Evolutionary conservation across 2,113 vertebrate genomes (phyloP).

Genomic region (Eurystomus gularis): DNA sequence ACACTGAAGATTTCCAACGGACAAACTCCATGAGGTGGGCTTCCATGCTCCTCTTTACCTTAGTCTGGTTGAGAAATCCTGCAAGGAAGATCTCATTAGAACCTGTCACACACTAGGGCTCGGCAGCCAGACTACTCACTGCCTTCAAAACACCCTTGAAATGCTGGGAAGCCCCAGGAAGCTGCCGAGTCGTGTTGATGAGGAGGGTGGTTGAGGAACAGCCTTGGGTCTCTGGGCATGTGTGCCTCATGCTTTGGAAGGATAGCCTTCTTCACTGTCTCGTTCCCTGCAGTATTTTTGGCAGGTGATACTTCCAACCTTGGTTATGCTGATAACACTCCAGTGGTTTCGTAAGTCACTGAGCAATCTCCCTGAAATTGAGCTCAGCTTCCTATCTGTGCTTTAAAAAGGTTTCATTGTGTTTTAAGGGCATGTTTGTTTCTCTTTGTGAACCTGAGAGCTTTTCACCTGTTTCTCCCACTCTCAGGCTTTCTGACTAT

Average conservation of each 20-base stretch:
- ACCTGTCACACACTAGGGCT: neutral
- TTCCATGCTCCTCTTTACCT: neutral
- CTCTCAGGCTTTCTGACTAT: neutral
- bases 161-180: neutral
- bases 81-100: neutral
- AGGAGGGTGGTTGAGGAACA: neutral
- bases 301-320: neutral
- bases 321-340: neutral
- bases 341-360: neutral
- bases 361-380: neutral
- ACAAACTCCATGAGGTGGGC: neutral
- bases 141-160: neutral
- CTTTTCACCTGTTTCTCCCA: neutral
- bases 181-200: fast-evolving
- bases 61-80: neutral
- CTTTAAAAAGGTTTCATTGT: neutral
- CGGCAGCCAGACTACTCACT: neutral
- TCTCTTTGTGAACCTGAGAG: neutral
- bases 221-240: neutral
- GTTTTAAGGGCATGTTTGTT: neutral
- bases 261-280: neutral
- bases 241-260: neutral
- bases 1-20: neutral
- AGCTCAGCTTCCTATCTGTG: neutral
- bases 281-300: neutral